phyloP scores from a whole-genome alignment of 1,140 invertebrate genomes.

The Pseudomyrmex dendroicus region DNA sequence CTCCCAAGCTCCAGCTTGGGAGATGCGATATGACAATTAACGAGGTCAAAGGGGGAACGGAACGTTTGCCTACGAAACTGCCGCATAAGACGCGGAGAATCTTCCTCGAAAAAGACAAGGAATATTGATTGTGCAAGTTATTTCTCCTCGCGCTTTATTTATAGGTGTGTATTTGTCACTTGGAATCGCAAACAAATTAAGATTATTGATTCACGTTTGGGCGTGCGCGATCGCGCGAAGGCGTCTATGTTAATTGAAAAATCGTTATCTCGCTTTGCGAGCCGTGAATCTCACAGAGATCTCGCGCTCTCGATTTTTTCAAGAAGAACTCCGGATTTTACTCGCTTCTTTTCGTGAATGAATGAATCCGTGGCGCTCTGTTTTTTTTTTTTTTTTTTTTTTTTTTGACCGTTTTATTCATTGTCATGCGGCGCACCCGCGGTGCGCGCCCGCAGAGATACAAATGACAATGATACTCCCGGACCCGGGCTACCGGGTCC shows the following conservation, averaged over 20 bases:
- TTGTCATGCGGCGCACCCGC: conserved; percentile 71
- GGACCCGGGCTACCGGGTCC: conserved; percentile 79
- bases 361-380: not conserved
- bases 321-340: not conserved
- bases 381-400: too few species aligned
- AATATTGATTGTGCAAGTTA: not conserved
- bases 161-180: too few species aligned
- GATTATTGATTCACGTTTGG: too few species aligned
- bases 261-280: not conserved
- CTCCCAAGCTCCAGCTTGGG: conserved; percentile 66
- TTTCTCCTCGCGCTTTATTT: not conserved
- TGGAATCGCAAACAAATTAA: too few species aligned
- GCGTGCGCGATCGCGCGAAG: too few species aligned
- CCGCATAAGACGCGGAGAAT: conserved; percentile 21
- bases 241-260: too few species aligned
- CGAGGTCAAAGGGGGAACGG: conserved; percentile 74
- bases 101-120: not conserved
- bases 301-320: conserved; percentile 4
- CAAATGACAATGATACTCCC: conserved; percentile 82
- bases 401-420: conserved; percentile 64
- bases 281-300: conserved; percentile 2
- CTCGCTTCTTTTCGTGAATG: conserved; percentile 53
- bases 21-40: conserved; percentile 81
- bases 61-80: conserved; percentile 64
- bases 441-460: conserved; percentile 80